Base-by-base conservation (phyloP, 2,888 invertebrate genomes). In the Athrips mouffetella region DNA sequence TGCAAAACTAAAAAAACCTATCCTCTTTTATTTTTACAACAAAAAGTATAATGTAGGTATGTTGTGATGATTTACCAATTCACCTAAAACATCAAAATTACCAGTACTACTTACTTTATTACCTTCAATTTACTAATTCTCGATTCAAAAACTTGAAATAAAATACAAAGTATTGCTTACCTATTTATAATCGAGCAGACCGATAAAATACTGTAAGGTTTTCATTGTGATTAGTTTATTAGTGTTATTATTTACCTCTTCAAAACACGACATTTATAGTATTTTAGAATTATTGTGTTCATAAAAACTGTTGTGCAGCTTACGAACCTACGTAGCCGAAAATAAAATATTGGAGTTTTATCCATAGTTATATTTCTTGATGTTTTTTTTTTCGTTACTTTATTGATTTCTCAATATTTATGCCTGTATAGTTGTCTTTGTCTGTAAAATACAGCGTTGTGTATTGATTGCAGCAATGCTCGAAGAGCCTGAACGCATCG, bases 401-500 rank as follows among this genome's bases (percentile, higher is more conserved):
- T 33, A 33, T 33, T 33, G 33, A 16, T 33, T 33, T 33, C 33
- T 15, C 39, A 8, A 7, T 18, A 20, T 11, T 15, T 39, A 39
- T 15, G 20, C 20, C 39, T 39, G 13, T 18, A 33, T 33, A 16
- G 33, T 33, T 33, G 15, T 5, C 16, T 7, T 15, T 13, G 13
- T 33, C 33, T 16, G 16, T 8, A 20, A 7, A 10, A 2, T 27
- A 41, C 29, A 29, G 13, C 16, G 29, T 29, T 18, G n/a, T 18
- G 10, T 41, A 27, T 41, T 41, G 13, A 15, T 73, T 87, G 62
- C 86, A 89, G 89, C 89, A 89, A 76, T 89, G 89, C 67, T 85
- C 87, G 59, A 89, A 89, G 80, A 85, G 78, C 70, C 67, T 82
- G 73, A 89, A 87, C 70, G 75, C 78, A 59, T 85, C 86, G 68